These are phyloP conservation scores for Unio pictorum DNA, from an alignment of 2,888 invertebrate species.

Conservation along the genomic window DNA sequence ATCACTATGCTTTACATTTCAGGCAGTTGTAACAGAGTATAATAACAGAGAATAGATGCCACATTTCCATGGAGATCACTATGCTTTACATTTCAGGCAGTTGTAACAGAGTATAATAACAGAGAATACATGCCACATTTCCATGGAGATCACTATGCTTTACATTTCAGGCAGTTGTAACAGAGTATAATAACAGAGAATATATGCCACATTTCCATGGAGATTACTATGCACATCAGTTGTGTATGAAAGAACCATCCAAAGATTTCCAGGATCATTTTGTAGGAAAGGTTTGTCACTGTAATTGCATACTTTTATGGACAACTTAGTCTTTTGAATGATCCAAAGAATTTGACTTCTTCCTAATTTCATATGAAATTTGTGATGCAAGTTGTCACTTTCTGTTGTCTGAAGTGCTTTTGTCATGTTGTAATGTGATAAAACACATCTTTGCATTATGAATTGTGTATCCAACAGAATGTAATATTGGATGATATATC, in stretches of 20 bases:
- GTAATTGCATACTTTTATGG: no score
- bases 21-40: slow-evolving; percentile 25
- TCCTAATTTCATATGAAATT: no score
- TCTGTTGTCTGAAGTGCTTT: no score
- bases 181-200: slow-evolving; percentile 13
- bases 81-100: neutral
- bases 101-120: slow-evolving; percentile 10
- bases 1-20: neutral
- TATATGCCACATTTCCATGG: slow-evolving; percentile 42
- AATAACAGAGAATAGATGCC: slow-evolving; percentile 27
- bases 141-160: neutral
- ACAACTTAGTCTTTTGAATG: no score
- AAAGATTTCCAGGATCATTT: no score
- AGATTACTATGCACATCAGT: slow-evolving; percentile 20
- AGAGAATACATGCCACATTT: slow-evolving; percentile 3
- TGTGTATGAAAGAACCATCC: slow-evolving; percentile 10
- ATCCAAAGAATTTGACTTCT: no score
- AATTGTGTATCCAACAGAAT: no score
- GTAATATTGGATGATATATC: no score
- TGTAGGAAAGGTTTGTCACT: no score
- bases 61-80: slow-evolving; percentile 34
- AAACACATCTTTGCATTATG: no score
- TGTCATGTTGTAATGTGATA: no score
- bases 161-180: slow-evolving; percentile 19
- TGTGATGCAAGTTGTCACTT: no score